Percentiles rank a stretch among this genome's conserved stretches.
phyloP scores from a whole-genome alignment of 2,113 vertebrate species.

The Muntiacus reevesi region DNA sequence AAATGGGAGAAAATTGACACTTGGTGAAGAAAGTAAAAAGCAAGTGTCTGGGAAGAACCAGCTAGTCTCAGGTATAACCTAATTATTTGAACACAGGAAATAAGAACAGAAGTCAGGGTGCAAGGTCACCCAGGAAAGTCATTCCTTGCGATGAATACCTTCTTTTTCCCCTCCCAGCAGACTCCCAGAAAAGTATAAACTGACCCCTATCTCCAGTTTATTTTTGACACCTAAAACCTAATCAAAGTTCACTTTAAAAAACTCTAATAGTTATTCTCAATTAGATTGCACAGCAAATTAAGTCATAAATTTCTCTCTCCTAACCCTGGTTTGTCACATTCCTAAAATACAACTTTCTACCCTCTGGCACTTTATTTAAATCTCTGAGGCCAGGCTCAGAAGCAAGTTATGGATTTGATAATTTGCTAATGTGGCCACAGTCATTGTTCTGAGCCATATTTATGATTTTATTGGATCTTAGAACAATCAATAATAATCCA shows the following conservation, averaged over 20 bases:
- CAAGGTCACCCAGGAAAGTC: conserved; percentile 30
- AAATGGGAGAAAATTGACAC: conserved; percentile 52
- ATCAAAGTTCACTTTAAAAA: conserved; percentile 77
- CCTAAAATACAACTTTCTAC: conserved; percentile 69
- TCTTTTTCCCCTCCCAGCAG: conserved; percentile 2
- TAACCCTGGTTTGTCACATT: conserved; percentile 43
- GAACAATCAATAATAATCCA: conserved; percentile 80
- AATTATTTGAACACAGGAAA: conserved; percentile 51
- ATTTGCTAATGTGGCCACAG: conserved; percentile 78
- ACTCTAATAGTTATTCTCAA: conserved; percentile 79
- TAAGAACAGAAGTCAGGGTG: conserved; percentile 12
- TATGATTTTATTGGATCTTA: conserved; percentile 79
- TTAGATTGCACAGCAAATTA: conserved; percentile 82
- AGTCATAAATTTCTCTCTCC: conserved; percentile 80
- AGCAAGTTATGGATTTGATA: conserved; percentile 79
- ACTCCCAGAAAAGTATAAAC: conserved; percentile 59
- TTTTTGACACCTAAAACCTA: conserved; percentile 79
- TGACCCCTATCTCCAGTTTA: conserved; percentile 71
- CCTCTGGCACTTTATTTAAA: conserved; percentile 77
- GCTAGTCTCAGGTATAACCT: conserved; percentile 49
- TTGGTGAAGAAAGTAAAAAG: conserved; percentile 41
- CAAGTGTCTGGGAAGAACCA: conserved; percentile 37
- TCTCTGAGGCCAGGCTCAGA: conserved; percentile 64
- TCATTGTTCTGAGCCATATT: conserved; percentile 76
- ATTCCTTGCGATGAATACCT: conserved; percentile 29